phyloP scores from a whole-genome alignment of 2,797 vertebrate genomes.

The Pempheris klunzingeri region DNA sequence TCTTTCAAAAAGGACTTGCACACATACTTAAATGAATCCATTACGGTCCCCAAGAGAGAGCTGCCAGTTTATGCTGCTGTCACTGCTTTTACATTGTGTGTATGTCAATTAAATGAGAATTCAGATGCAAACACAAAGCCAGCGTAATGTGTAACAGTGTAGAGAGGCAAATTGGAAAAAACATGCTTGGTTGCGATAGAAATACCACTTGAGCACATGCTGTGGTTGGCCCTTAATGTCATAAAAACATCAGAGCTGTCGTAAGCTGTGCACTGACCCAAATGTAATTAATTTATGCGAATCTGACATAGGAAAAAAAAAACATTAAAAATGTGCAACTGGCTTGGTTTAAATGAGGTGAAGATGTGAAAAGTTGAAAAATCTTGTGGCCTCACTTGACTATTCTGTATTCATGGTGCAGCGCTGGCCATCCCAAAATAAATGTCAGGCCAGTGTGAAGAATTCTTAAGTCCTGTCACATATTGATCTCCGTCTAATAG shows the following conservation, averaged over 20 bases:
- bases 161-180: background rate
- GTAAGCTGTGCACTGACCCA: slow-evolving; percentile 1
- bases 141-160: background rate
- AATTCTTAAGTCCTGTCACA: slow-evolving; percentile 77
- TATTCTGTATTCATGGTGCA: slow-evolving; percentile 65
- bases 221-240: slow-evolving; percentile 17
- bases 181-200: slow-evolving; percentile 23
- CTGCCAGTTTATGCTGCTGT: slow-evolving; percentile 1
- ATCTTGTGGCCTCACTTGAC: slow-evolving; percentile 43
- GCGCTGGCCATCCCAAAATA: slow-evolving; percentile 67
- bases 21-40: slow-evolving; percentile 23
- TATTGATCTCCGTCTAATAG: slow-evolving; percentile 77
- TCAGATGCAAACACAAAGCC: slow-evolving; percentile 2
- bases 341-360: slow-evolving; percentile 41
- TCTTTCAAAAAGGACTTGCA: slow-evolving; percentile 2
- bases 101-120: slow-evolving; percentile 13
- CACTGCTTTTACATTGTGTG: slow-evolving; percentile 7
- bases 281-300: slow-evolving; percentile 16
- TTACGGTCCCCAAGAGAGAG: slow-evolving; percentile 39
- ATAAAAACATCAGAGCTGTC: slow-evolving; percentile 6
- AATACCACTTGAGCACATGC: slow-evolving; percentile 30
- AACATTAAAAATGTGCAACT: slow-evolving; percentile 5
- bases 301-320: slow-evolving; percentile 3
- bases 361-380: slow-evolving; percentile 43
- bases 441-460: slow-evolving; percentile 77